Evolutionary conservation across 53 echinoderm and acorn worm genomes (phyloP), one percentile per base, ranked within the genome.

Genomic region (Astropecten irregularis): DNA sequence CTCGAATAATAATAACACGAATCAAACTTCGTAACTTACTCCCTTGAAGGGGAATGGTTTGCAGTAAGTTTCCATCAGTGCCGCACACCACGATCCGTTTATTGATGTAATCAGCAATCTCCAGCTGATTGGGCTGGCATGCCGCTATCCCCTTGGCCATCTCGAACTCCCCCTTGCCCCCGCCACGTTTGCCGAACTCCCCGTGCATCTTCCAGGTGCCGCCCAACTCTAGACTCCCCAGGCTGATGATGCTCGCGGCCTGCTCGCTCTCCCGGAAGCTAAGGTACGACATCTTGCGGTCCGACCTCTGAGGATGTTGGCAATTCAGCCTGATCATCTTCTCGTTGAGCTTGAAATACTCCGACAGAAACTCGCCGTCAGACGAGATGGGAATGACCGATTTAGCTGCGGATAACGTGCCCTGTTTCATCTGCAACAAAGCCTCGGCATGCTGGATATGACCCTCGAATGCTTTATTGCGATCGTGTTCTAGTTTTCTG

Each of bases 141-240:
- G 85, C 50, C 34, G 85, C 51, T 13, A 72, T 39, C 25, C 52
- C 73, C 27, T 61, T 72, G 8, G 63, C 63, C 34, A 61, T 49
- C 27, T n/a, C 22, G 48, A 84, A 57, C 23, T 72, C 62, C 3
- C 61, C 61, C 19, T 44, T 54, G 4, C 69, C 85, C 0, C 9
- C 32, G 0, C 73, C 49, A 14, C 48, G 44, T 9, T 34, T 20
- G 62, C 52, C 40, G 37, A 85, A 60, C n/a, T 72, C 37, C n/a
- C 64, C 21, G 15, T 2, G 9, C 37, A 62, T 22, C 23, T 44
- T 1, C 85, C 85, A 85, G 3, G 25, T 56, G 9, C 40, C 57
- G n/a, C 38, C 42, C 4, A 76, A 7, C 8, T 57, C 76, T 25
- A 76, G 40, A 6, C n/a, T 16, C 22, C 76, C 76, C 0, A 76